phyloP scores from a whole-genome alignment of 2,113 vertebrate genomes.

The Hylia prasina region DNA sequence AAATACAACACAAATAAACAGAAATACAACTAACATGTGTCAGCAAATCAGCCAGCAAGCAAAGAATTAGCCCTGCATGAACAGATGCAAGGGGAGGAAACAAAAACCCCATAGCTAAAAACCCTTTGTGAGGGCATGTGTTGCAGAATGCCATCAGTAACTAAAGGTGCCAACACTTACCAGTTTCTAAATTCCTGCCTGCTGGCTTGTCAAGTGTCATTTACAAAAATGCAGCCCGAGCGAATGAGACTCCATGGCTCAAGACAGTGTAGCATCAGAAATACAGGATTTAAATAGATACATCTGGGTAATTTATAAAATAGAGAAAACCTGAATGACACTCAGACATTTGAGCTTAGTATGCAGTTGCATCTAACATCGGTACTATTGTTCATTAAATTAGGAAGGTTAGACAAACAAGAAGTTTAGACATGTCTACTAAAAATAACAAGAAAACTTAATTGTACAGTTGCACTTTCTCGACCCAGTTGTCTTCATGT shows the following conservation, averaged over 20 bases:
- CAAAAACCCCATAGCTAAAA: neutral
- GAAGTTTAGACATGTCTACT: neutral
- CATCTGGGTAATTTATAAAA: neutral
- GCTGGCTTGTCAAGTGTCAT: neutral
- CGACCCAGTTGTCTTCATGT: rapidly evolving
- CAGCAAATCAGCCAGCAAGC: neutral
- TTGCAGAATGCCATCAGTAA: neutral
- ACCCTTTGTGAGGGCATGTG: neutral
- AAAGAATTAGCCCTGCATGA: neutral
- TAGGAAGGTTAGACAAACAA: neutral
- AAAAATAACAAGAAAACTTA: neutral
- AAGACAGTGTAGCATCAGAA: neutral
- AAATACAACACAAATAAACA: neutral
- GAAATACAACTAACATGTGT: rapidly evolving
- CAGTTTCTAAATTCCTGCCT: neutral
- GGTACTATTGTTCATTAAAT: neutral
- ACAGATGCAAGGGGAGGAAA: neutral
- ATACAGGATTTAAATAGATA: neutral
- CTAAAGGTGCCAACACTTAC: neutral
- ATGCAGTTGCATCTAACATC: neutral
- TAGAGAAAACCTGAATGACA: neutral
- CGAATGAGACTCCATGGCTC: neutral
- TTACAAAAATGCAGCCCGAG: neutral
- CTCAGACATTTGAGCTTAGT: neutral
- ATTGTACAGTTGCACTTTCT: neutral